phyloP scores from a whole-genome alignment of 1,140 invertebrate genomes.

The Diachasmimorpha longicaudata region DNA sequence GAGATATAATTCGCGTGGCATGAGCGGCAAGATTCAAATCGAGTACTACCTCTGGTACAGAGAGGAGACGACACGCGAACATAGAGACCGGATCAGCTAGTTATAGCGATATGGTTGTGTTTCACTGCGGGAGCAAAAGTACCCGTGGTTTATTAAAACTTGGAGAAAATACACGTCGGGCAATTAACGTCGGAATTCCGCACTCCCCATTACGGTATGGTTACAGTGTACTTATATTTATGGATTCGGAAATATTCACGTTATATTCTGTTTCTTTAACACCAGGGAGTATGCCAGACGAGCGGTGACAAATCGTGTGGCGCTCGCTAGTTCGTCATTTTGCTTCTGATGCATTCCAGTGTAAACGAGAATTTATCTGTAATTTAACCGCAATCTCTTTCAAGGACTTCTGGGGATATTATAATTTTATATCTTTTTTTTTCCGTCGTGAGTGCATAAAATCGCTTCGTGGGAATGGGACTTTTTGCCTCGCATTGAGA shows the following conservation, averaged over 20 bases:
- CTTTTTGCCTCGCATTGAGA: background rate
- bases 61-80: background rate
- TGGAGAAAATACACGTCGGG: conserved; percentile 31
- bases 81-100: conserved; percentile 14
- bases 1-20: conserved; percentile 35
- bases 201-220: background rate
- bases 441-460: background rate
- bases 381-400: background rate
- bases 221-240: background rate
- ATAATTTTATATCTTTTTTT: background rate
- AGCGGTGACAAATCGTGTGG: conserved; percentile 23
- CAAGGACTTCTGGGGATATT: background rate
- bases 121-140: conserved; percentile 26
- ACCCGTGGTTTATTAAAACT: conserved; percentile 34
- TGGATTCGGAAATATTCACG: background rate
- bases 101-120: background rate
- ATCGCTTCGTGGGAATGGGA: background rate
- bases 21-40: background rate
- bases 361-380: conserved; percentile 26
- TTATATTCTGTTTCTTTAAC: conserved; percentile 11
- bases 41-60: background rate
- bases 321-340: conserved; percentile 14
- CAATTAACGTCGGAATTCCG: conserved; percentile 32
- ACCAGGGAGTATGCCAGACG: background rate
- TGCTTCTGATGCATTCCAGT: conserved; percentile 24